Evolutionary conservation across 2,113 vertebrate genomes (phyloP).

Genomic region (Pseudorasbora parva): DNA sequence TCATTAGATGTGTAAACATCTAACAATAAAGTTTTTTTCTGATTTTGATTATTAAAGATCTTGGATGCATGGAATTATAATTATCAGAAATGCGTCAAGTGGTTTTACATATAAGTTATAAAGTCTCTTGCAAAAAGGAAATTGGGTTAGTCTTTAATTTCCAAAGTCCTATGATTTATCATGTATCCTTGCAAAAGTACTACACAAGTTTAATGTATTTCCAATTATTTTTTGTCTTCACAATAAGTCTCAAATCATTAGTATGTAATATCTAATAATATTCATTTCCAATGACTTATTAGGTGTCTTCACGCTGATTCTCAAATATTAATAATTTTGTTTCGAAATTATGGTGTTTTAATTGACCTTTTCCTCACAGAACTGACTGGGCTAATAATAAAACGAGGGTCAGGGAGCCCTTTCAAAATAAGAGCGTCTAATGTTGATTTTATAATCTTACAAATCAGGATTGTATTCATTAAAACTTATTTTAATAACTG

Average conservation of each 20-base stretch:
- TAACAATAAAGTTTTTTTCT: too few relatives aligned
- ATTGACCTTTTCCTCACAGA: neutral
- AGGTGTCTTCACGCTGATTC: neutral
- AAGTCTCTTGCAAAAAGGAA: neutral
- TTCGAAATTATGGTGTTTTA: neutral
- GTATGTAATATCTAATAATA: neutral
- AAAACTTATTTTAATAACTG: conserved; percentile 2
- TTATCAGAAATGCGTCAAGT: neutral
- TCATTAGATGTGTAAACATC: too few relatives aligned
- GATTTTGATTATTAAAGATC: neutral
- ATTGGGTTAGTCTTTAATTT: neutral
- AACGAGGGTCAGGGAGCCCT: neutral
- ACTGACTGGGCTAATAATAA: neutral
- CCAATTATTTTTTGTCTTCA: too few relatives aligned
- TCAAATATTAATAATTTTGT: neutral
- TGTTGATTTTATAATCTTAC: neutral
- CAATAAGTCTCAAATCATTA: too few relatives aligned
- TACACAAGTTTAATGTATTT: neutral
- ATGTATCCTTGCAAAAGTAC: neutral
- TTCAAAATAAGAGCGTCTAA: conserved; percentile 3
- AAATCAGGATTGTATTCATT: neutral
- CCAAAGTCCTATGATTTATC: neutral
- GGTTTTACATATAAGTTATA: neutral
- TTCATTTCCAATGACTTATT: neutral
- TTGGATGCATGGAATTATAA: too few relatives aligned